Conservation (phyloP, 2,113 vertebrate species). For the Lepisosteus osseus region DNA sequence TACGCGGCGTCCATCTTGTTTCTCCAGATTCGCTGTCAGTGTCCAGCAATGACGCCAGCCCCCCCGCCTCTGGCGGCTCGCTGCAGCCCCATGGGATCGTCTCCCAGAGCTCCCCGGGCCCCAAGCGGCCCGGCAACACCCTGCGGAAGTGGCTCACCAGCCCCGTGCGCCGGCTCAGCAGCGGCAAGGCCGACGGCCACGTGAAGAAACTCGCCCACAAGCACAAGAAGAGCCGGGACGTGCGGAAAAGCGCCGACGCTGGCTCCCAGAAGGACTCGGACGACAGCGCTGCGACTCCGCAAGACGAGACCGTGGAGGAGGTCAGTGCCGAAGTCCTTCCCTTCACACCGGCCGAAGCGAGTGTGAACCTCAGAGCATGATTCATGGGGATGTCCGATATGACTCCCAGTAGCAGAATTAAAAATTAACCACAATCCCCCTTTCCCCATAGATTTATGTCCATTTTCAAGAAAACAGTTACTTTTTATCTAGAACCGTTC, state of each 20-base stretch:
- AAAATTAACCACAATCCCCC: too few species aligned
- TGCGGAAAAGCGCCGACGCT: conserved; percentile 84
- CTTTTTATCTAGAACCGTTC: too few species aligned
- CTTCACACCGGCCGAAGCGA: too few species aligned
- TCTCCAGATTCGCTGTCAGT: conserved; percentile 86
- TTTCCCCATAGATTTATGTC: too few species aligned
- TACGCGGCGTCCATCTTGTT: background rate
- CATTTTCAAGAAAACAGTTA: too few species aligned
- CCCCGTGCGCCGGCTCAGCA: conserved; percentile 92
- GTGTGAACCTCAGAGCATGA: too few species aligned
- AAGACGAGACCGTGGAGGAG: conserved; percentile 95
- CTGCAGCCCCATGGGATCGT: conserved; percentile 89
- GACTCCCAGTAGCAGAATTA: too few species aligned
- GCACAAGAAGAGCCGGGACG: conserved; percentile 92
- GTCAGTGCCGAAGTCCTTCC: conserved; percentile 48
- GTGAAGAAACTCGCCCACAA: conserved; percentile 96
- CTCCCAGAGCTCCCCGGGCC: conserved; percentile 89
- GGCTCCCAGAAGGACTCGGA: conserved; percentile 95
- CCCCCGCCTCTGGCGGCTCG: conserved; percentile 82
- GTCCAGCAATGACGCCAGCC: conserved; percentile 90
- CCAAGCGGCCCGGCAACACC: conserved; percentile 95
- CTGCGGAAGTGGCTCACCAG: conserved; percentile 97
- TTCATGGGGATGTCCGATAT: too few species aligned
- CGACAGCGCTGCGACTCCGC: conserved; percentile 91
- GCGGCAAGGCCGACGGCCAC: conserved; percentile 92